Base-by-base conservation (phyloP, 2,888 invertebrate genomes). In the Watsonalla cultraria region DNA sequence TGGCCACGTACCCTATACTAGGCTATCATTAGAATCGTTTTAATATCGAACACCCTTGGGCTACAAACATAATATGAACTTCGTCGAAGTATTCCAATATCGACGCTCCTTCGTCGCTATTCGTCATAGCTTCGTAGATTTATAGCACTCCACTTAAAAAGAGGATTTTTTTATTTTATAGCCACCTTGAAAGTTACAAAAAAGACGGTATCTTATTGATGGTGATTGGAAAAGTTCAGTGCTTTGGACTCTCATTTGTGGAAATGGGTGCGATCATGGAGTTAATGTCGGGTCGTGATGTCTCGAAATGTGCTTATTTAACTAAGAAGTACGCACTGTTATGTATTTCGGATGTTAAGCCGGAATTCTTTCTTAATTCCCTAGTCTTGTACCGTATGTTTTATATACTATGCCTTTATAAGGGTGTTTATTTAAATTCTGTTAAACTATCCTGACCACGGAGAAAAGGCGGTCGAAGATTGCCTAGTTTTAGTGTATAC, bases 61-160 rank as follows among this genome's bases (percentile, higher is more conserved):
- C 58, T 48, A 54, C 54, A 56, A 62, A 60, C 56, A 66, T 63
- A 62, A 65, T 62, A 64, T 69, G 64, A 63, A 57, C 62, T 61
- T 55, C 54, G 45, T 53, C 46, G 51, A 56, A 51, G 49, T 50
- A 48, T 59, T 52, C 67, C 42, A 42, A 42, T 42, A 42, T 11
- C 42, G 62, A 74, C 70, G 76, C 74, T 74, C 72, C 64, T 66
- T 54, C 58, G 62, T 62, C 58, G 62, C 71, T 61, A 76, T 79
- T 76, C 74, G 70, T 76, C 74, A 78, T 79, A 76, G 69, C 66
- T 72, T 68, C 57, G 53, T 14, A 69, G 72, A 76, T 80, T 80
- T 77, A 77, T 80, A 65, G 62, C 65, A 62, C 57, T 59, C 55
- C 63, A 66, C 65, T 70, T 72, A 67, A 68, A 68, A 59, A 65